Evolutionary conservation across 2,113 vertebrate genomes (phyloP), one percentile per base, ranked within the genome.

Genomic region (Bufo bufo): DNA sequence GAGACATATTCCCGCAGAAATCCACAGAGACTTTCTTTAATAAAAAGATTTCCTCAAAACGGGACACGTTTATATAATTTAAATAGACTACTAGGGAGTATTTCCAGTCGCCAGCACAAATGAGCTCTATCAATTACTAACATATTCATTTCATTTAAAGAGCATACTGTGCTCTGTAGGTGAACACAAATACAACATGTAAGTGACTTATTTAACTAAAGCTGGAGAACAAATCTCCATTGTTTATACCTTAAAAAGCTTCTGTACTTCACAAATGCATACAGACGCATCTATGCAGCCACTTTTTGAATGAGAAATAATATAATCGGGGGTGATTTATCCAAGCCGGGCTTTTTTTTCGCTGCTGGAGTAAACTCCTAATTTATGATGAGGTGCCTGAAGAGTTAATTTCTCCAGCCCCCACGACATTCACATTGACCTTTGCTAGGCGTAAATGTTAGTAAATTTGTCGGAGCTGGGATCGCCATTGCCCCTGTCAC

Each of bases 31-130:
- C 43, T 63, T 47, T 63, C 43, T 82, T 65, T 82, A 49, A 65
- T 61, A 81, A 61, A 52, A 81, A 81, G 79, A 81, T 61, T 45
- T 61, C 63, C 80, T 82, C 43, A 82, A 65, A 82, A 82, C 80
- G 14, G 65, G 59, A 84, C 47, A 69, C 59, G 45, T 84, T 69
- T 66, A 69, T 82, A 65, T n/a, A 5, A 82, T 82, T 65, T 82
- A 82, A 82, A 82, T 61, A 82, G 58, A 49, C 58, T 54, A 50
- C 59, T 52, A 52, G 47, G 65, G 17, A 69, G 19, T 49, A 52
- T 49, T 69, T 52, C 45, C 49, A 84, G 82, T 69, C 12, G 20
- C 61, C 49, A 69, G 82, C 19, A 71, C 47, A 82, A 82, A 82
- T 82, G 58, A 82, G 59, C 80, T 49, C 19, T 3, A 82, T 69